Base-by-base conservation (phyloP, 2,797 vertebrate species). In the Gorsachius magnificus region DNA sequence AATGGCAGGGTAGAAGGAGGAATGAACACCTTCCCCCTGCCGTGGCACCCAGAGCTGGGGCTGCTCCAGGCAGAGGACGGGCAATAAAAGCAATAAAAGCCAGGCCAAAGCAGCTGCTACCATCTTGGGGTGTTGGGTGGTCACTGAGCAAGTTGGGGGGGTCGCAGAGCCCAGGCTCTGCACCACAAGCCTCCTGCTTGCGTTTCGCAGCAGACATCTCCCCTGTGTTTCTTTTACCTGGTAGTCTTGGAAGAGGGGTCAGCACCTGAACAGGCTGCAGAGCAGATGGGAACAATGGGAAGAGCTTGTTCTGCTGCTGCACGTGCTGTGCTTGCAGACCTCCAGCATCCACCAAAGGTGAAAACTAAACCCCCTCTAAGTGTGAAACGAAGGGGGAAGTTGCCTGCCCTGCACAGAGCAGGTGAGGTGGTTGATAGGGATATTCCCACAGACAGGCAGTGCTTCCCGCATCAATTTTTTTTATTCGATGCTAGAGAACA, bases 271-370 rank as follows among this genome's bases (percentile, higher is more conserved):
- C 5, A 7, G 63, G 31, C 51, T 43, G 45, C 28, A 24, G 51
- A 51, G 50, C 43, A 51, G 61, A 12, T 2, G 5, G 41, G 51
- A 10, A 6, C 24, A 6, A 29, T 14, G 48, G 29, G 36, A 25
- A 25, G 51, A 51, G 64, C 41, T 50, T 5, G 13, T n/a, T 38
- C 45, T 20, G 50, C 28, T 13, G 4, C 35, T 5, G n/a, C 38
- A 22, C 16, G 0, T 0, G 14, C 11, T 5, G 24, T 4, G 53
- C 7, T 35, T 5, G 2, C 28, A 21, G 63, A 13, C n/a, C 63
- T 58, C 16, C 56, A 5, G 38, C 1, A 2, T 8, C 72, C 2
- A 1, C 29, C 35, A 11, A 26, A 28, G 53, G 48, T 10, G 24
- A 16, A 60, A 57, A 61, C 7, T 7, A 21, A 57, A 16, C 29